Conservation (phyloP, 2,113 vertebrate species). For the Plecturocebus donacophilus region DNA sequence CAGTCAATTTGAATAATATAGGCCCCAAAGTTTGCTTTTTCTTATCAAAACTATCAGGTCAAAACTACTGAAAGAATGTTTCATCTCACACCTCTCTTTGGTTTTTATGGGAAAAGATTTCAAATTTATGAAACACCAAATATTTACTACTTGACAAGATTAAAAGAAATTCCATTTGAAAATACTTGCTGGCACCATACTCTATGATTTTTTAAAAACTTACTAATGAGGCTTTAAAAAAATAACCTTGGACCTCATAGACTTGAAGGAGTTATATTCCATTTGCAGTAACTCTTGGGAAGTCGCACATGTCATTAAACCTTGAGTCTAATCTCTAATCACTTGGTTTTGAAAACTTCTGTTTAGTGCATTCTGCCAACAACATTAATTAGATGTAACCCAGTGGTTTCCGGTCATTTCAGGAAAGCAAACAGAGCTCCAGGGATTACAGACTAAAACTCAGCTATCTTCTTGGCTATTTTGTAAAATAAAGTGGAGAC, state of each 20-base stretch:
- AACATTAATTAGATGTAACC: conserved; percentile 52
- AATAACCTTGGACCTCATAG: background rate
- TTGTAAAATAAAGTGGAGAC: conserved; percentile 11
- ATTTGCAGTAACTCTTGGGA: background rate
- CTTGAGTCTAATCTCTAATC: background rate
- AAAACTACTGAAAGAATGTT: conserved; percentile 49
- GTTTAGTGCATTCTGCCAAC: conserved; percentile 40
- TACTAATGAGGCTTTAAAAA: background rate
- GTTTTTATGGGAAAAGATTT: background rate
- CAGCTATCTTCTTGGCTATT: background rate
- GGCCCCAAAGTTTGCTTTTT: background rate
- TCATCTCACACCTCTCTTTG: background rate
- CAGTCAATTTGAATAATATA: conserved; percentile 39
- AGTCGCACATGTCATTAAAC: conserved; percentile 26
- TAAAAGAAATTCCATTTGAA: background rate
- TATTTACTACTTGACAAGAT: background rate
- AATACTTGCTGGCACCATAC: background rate
- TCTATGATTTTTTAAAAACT: background rate
- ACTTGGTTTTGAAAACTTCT: conserved; percentile 54
- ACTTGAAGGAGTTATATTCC: background rate
- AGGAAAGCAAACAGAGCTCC: conserved; percentile 42
- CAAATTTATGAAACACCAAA: background rate
- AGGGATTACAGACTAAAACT: background rate
- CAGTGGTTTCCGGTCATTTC: conserved; percentile 26
- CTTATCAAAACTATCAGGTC: conserved; percentile 15